A percentile compares a stretch with the other conserved stretches of the same genome.
These are phyloP conservation scores for Hyles euphorbiae DNA, from an alignment of 1,140 invertebrate genomes.

Conservation along the genomic window DNA sequence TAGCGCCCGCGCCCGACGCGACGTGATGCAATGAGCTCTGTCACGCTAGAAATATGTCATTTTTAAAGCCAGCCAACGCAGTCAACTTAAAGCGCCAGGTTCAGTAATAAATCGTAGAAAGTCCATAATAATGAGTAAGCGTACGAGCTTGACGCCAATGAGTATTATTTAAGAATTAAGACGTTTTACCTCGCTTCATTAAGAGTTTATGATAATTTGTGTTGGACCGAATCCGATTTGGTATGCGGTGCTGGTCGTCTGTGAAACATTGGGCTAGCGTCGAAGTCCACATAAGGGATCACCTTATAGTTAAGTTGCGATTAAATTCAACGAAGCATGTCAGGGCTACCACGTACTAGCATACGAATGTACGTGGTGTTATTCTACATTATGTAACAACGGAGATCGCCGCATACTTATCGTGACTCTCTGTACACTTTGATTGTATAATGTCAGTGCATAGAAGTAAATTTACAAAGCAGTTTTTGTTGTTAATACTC, in stretches of 20 bases:
- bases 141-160: conserved; percentile 6
- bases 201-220: conserved; percentile 15
- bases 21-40: conserved; percentile 26
- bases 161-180: conserved; percentile 18
- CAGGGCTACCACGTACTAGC: conserved; percentile 50
- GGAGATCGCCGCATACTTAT: conserved; percentile 32
- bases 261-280: conserved; percentile 24
- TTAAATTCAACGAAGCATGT: conserved; percentile 45
- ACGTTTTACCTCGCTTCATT: conserved; percentile 6
- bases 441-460: not conserved
- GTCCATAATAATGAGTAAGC: conserved; percentile 15
- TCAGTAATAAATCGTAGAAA: conserved; percentile 19
- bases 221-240: conserved; percentile 15
- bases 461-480: not conserved
- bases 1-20: conserved; percentile 13
- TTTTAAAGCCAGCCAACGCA: conserved; percentile 12
- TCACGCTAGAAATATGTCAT: conserved; percentile 13
- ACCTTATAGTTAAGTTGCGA: conserved; percentile 29
- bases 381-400: conserved; percentile 41
- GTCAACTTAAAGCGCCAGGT: conserved; percentile 12
- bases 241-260: conserved; percentile 19
- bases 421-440: not conserved
- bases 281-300: conserved; percentile 36
- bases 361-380: conserved; percentile 34
- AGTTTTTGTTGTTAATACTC: too few species aligned